Base-by-base conservation (phyloP, 2,888 invertebrate genomes). In the Sminthurinus aureus region DNA sequence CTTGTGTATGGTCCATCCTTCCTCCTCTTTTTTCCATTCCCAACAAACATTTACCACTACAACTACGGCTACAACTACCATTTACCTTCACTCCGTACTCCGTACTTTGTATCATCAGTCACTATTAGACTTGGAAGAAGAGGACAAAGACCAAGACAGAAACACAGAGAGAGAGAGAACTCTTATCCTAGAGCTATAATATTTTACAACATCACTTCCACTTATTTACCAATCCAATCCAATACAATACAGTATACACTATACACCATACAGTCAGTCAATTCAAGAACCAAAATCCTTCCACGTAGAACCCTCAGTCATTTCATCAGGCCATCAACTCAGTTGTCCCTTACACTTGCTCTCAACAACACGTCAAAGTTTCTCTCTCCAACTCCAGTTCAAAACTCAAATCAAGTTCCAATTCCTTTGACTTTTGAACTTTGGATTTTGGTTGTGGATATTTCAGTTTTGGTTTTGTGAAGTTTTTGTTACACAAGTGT, bases 1-100 rank as follows among this genome's bases (percentile, higher is more conserved):
- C 85, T 85, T 85, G 85, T 84, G 84, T 81, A 58, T 58, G 22
- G 24, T 20, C 22, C 51, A n/a, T 69, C 67, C 67, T 69, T 69
- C 22, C 22, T 69, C 22, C 67, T 20, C 9, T 69, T 11, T 11
- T 67, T 20, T 20, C 67, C 1, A 38, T 6, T 38, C 6, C 38
- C 38, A 38, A 38, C 38, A 38, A 38, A 38, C 38, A 38, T 38
- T 38, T 38, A 38, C 38, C 38, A 38, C 38, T 38, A 38, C 38
- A 1, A 38, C 1, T 38, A 38, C 38, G 6, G 6, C 38, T 38
- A 4, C 3, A 38, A 38, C 1, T 38, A 38, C 38, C 38, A 38
- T 38, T 38, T 38, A 38, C 38, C 38, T 38, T 6, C 38, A 38
- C 38, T 38, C 3, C 6, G 38, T 38, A 38, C 38, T 38, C 38